phyloP scores from a whole-genome alignment of 2,888 invertebrate species.

The Sericinus montela region DNA sequence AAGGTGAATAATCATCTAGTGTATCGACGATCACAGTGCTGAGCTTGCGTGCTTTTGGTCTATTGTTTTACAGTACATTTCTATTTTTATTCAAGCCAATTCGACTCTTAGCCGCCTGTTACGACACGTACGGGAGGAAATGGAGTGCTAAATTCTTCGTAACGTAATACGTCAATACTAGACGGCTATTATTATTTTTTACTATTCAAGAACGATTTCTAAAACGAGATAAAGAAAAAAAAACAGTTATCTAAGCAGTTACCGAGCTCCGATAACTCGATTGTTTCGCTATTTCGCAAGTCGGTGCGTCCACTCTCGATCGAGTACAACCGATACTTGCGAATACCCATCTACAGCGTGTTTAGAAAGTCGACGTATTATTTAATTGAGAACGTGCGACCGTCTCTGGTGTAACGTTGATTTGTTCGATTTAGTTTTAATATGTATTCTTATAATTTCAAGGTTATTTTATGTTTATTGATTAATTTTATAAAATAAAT shows the following conservation, averaged over 20 bases:
- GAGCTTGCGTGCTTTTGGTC: too few relatives aligned
- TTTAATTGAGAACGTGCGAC: slow-evolving; percentile 20
- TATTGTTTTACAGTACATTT: too few relatives aligned
- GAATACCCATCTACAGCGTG: slow-evolving; percentile 30
- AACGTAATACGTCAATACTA: too few relatives aligned
- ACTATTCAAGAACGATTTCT: not conserved
- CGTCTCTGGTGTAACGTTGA: slow-evolving; percentile 2
- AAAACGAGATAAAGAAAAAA: slow-evolving; percentile 1
- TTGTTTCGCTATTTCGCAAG: slow-evolving; percentile 67
- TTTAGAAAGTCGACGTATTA: slow-evolving; percentile 20
- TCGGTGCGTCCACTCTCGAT: slow-evolving; percentile 53
- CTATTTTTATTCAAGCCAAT: too few relatives aligned
- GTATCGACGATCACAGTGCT: too few relatives aligned
- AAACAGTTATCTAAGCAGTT: slow-evolving; percentile 52
- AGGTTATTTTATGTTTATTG: not conserved
- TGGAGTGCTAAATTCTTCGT: too few relatives aligned
- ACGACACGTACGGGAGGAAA: too few relatives aligned
- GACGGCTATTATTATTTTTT: not conserved
- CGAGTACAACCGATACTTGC: slow-evolving; percentile 26
- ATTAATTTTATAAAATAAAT: too few relatives aligned
- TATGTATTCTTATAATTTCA: slow-evolving; percentile 4
- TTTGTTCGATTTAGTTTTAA: slow-evolving; percentile 11
- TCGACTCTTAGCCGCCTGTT: too few relatives aligned
- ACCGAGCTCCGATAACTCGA: slow-evolving; percentile 63
- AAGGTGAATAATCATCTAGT: too few relatives aligned